A percentile compares a stretch with the other conserved stretches of the same genome.
Evolutionary conservation across 2,888 invertebrate genomes (phyloP).

Genomic region (Drosophila diplacantha): DNA sequence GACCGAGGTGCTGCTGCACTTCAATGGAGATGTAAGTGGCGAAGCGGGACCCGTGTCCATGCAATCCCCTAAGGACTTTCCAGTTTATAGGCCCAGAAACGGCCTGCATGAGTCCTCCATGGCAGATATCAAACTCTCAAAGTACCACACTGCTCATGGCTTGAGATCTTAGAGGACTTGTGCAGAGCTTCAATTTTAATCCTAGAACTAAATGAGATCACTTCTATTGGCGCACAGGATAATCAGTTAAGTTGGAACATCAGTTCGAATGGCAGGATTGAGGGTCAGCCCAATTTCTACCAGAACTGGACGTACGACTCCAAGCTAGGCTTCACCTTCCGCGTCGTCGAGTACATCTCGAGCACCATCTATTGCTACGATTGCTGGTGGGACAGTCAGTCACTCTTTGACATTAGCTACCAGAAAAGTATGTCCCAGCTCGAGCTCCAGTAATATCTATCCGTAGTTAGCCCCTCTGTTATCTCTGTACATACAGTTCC

Average conservation of each 20-base stretch:
- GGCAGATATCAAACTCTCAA: no score
- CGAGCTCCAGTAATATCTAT: not conserved
- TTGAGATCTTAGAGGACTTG: not conserved
- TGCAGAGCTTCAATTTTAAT: not conserved
- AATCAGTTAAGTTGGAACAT: conserved; percentile 4
- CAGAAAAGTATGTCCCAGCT: conserved; percentile 16
- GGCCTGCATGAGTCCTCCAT: conserved; percentile 1
- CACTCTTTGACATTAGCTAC: conserved; percentile 10
- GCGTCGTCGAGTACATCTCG: conserved; percentile 3
- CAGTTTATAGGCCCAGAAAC: not conserved
- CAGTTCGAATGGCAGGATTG: conserved; percentile 10
- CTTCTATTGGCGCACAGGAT: conserved; percentile 6
- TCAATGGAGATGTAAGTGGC: conserved; percentile 76
- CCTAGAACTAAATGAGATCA: not conserved
- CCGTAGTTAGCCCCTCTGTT: conserved; percentile 4
- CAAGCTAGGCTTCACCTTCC: conserved; percentile 15
- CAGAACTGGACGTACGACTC: conserved; percentile 3
- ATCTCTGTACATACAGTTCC: conserved; percentile 4
- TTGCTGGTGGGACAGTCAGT: not conserved
- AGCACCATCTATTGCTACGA: conserved; percentile 10
- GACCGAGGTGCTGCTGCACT: conserved; percentile 78
- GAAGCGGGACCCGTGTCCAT: not conserved
- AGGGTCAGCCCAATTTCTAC: conserved; percentile 13
- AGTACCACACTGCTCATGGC: no score
- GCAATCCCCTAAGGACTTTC: not conserved